phyloP scores from a whole-genome alignment of 2,888 invertebrate genomes.

The Troides helena region DNA sequence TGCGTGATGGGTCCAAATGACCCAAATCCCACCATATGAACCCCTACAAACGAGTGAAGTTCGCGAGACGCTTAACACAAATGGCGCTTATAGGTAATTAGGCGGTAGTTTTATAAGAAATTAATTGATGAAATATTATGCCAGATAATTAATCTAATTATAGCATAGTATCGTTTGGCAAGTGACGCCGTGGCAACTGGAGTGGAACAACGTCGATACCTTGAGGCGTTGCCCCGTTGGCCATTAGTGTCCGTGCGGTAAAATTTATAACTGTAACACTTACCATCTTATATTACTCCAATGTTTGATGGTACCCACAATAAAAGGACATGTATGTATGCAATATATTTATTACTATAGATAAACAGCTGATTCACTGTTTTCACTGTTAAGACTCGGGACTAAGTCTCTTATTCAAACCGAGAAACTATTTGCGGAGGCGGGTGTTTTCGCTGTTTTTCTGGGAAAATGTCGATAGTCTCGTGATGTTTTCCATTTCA shows the following conservation, averaged over 20 bases:
- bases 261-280: slow-evolving; percentile 27
- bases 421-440: too few species aligned
- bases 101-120: not conserved
- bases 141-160: slow-evolving; percentile 26
- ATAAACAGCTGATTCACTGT: too few species aligned
- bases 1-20: too few species aligned
- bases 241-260: slow-evolving; percentile 23
- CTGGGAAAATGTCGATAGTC: too few species aligned
- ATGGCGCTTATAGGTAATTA: not conserved
- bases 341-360: too few species aligned
- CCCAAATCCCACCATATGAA: too few species aligned
- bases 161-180: slow-evolving; percentile 44
- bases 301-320: slow-evolving; percentile 4
- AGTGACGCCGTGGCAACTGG: slow-evolving; percentile 49
- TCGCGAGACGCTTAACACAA: too few species aligned
- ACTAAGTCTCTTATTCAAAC: too few species aligned
- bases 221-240: slow-evolving; percentile 31
- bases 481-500: too few species aligned
- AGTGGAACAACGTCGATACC: slow-evolving; percentile 50
- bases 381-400: too few species aligned
- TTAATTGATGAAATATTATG: not conserved
- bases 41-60: too few species aligned
- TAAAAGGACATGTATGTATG: not conserved
- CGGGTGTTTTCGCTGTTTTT: too few species aligned
- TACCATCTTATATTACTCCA: slow-evolving; percentile 21